Base-by-base conservation (phyloP, 2,113 vertebrate genomes). In the Microtus pennsylvanicus region DNA sequence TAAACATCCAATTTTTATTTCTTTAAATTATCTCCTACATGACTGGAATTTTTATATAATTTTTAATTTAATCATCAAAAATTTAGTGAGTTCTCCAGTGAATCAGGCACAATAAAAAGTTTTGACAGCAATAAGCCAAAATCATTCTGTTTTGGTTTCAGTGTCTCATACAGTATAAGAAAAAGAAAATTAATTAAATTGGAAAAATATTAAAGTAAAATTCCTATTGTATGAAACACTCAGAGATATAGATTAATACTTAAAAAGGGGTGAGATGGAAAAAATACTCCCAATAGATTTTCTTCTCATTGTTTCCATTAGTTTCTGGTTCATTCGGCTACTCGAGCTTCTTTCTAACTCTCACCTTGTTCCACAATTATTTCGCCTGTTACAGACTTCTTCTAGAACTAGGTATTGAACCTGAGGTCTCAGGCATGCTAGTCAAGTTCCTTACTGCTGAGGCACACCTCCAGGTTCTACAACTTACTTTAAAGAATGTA, bases 161-260 rank as follows among this genome's bases (percentile, higher is more conserved):
- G 63, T 65, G 3, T 7, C 61, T 76, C 55, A 38, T 70, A 77
- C 30, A 76, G 24, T 74, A 4, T 12, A 95, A 50, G 26, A 42
- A 55, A 78, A 35, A 65, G 58, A 1, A 90, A 38, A 92, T 7
- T 24, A 9, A 80, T 63, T 83, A n/a, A 81, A 14, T 11, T 82
- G 33, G 61, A 72, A 94, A 94, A 76, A 65, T 89, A 70, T 14
- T 67, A 70, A 89, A 87, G 30, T 81, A 87, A 87, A 95, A 24
- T 55, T 87, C 45, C 16, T 80, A 47, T 45, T 67, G 19, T 10
- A 90, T 85, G 75, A 86, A 85, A 55, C 90, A n/a, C 11, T 33
- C 70, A 58, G 30, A 74, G 9, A 3, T 12, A 78, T 38, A 63
- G 10, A 69, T 80, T 94, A 78, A 63, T 45, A 82, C 5, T 78